Conservation (phyloP, 2,113 vertebrate species). For the Gobiocypris rarus region DNA sequence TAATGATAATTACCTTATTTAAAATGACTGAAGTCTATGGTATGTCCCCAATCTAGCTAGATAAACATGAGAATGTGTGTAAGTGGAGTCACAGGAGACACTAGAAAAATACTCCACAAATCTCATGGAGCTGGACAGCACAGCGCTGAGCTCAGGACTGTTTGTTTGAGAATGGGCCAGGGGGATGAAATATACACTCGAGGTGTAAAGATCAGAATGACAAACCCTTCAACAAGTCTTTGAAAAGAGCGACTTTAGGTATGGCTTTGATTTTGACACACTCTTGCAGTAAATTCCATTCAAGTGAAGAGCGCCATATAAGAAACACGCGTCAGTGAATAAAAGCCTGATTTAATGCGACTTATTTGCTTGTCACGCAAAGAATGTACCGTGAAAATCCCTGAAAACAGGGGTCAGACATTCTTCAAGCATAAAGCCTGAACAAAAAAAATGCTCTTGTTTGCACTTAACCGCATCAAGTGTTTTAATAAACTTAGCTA, state of each 20-base stretch:
- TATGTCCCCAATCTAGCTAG: background rate
- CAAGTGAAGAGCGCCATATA: background rate
- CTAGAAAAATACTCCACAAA: constrained; percentile 60
- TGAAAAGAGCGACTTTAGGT: background rate
- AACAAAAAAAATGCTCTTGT: constrained; percentile 60
- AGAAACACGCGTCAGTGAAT: constrained; percentile 9
- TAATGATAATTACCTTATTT: constrained; percentile 6
- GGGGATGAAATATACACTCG: constrained; percentile 27
- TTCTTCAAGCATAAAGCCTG: constrained; percentile 48
- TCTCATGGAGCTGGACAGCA: constrained; percentile 51
- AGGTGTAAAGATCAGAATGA: constrained; percentile 30
- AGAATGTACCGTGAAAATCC: constrained; percentile 39
- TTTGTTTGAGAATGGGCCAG: constrained; percentile 39
- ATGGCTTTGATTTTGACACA: constrained; percentile 38
- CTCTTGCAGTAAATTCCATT: background rate
- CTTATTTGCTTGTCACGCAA: constrained; percentile 24
- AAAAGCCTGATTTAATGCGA: background rate
- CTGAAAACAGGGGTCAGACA: constrained; percentile 19
- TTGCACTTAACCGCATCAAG: constrained; percentile 72
- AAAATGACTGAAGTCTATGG: background rate
- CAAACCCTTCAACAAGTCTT: constrained; percentile 36
- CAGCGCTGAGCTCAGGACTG: constrained; percentile 21
- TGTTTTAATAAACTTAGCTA: constrained; percentile 71
- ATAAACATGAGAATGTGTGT: constrained; percentile 20
- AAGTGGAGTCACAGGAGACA: constrained; percentile 3